A percentile compares a stretch with the other conserved stretches of the same genome.
Conservation (phyloP, 2,888 invertebrate genomes). For the Caenorhabditis sulstoni region DNA sequence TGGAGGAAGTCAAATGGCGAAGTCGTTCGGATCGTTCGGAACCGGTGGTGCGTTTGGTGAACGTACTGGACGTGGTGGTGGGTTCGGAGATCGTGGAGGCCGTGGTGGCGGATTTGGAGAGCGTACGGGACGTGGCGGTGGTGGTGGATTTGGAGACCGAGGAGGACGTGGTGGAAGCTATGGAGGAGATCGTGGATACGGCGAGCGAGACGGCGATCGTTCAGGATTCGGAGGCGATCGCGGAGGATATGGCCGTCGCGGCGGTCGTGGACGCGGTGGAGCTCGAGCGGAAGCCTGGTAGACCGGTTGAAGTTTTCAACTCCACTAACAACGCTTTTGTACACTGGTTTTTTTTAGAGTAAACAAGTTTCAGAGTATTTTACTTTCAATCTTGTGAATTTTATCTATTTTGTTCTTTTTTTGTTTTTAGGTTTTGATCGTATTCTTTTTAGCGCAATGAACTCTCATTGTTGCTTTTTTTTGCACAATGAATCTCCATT, state of each 20-base stretch:
- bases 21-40: background rate
- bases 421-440: background rate
- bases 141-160: constrained; percentile 10
- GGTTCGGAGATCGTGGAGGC: constrained; percentile 3
- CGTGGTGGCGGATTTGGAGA: background rate
- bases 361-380: constrained; percentile 13
- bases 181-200: constrained; percentile 1
- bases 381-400: constrained; percentile 10
- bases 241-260: background rate
- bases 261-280: background rate
- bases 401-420: constrained; percentile 5
- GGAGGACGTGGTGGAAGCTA: constrained; percentile 1
- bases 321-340: background rate
- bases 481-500: background rate
- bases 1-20: background rate
- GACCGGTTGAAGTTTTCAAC: no score
- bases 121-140: background rate
- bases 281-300: no score
- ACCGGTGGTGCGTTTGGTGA: background rate
- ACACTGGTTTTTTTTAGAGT: background rate
- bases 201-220: background rate
- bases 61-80: background rate
- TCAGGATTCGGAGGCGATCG: background rate
- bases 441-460: constrained; percentile 9
- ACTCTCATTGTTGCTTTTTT: background rate